Conservation (phyloP, 2,888 invertebrate species). For the Drosophila infuscata region DNA sequence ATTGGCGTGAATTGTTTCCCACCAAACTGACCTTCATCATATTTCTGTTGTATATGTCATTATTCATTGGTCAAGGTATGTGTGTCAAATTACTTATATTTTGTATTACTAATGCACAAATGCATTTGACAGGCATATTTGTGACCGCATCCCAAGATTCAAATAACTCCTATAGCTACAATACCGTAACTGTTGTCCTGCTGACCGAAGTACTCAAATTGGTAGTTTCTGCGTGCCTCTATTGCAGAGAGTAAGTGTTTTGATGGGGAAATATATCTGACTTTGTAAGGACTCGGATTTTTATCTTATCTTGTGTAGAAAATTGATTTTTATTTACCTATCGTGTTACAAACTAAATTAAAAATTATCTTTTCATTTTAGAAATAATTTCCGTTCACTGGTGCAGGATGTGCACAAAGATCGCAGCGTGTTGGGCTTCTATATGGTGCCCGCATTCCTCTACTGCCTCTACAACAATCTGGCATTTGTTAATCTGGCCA, state of each 20-base stretch:
- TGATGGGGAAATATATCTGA: neutral
- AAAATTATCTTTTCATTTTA: slow-evolving; percentile 17
- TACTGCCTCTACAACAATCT: slow-evolving; percentile 98
- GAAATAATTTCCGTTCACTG: slow-evolving; percentile 74
- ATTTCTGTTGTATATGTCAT: slow-evolving; percentile 93
- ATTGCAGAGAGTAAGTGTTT: slow-evolving; percentile 88
- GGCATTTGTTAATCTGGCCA: slow-evolving; percentile 94
- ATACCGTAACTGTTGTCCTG: slow-evolving; percentile 94
- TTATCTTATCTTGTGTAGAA: neutral
- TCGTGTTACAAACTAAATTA: neutral
- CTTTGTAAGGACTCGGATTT: neutral
- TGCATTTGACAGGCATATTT: slow-evolving; percentile 90
- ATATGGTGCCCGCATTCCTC: slow-evolving; percentile 95
- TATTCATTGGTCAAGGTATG: slow-evolving; percentile 96
- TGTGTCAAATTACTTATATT: neutral
- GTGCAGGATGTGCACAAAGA: slow-evolving; percentile 86
- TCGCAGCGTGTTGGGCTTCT: slow-evolving; percentile 89
- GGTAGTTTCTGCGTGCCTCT: slow-evolving; percentile 89
- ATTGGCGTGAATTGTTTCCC: slow-evolving; percentile 92
- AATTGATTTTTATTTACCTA: neutral
- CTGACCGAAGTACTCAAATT: slow-evolving; percentile 95
- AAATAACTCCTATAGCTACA: slow-evolving; percentile 93
- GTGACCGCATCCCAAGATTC: slow-evolving; percentile 95
- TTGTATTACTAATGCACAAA: neutral
- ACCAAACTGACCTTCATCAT: slow-evolving; percentile 92